phyloP scores from a whole-genome alignment of 2,113 vertebrate genomes.

The Caretta caretta region DNA sequence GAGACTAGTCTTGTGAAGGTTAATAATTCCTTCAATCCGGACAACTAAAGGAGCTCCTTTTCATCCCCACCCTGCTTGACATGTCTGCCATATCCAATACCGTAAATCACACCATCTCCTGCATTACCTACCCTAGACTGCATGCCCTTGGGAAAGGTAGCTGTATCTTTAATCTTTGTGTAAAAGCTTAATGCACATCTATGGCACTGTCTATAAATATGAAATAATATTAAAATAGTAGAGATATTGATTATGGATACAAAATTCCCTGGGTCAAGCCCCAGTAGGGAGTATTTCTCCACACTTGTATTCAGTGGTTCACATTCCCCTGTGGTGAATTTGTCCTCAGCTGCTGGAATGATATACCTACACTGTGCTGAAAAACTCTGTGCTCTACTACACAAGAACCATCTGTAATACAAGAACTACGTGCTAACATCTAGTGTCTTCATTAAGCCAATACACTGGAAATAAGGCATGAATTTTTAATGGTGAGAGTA shows the following conservation, averaged over 20 bases:
- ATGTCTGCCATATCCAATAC: not conserved
- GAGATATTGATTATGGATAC: not conserved
- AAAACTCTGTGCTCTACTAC: not conserved
- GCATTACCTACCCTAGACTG: not conserved
- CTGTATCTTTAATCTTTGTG: not conserved
- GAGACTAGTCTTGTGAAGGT: no score
- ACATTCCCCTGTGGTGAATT: constrained; percentile 3
- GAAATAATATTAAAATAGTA: not conserved
- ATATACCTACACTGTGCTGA: not conserved
- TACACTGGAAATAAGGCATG: not conserved
- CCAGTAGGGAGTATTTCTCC: not conserved
- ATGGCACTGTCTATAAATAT: not conserved
- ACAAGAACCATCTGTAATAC: not conserved
- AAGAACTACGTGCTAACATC: not conserved
- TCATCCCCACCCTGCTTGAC: not conserved
- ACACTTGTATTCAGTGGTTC: not conserved
- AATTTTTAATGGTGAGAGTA: not conserved
- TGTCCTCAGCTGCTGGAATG: not conserved
- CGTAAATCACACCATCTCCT: not conserved
- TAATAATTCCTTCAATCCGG: not conserved
- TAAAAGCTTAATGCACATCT: not conserved
- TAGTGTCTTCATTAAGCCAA: not conserved
- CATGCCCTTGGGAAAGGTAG: not conserved
- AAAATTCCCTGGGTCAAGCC: not conserved
- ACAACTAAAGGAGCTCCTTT: not conserved